phyloP scores from a whole-genome alignment of 2,113 vertebrate genomes.

The Riparia riparia region DNA sequence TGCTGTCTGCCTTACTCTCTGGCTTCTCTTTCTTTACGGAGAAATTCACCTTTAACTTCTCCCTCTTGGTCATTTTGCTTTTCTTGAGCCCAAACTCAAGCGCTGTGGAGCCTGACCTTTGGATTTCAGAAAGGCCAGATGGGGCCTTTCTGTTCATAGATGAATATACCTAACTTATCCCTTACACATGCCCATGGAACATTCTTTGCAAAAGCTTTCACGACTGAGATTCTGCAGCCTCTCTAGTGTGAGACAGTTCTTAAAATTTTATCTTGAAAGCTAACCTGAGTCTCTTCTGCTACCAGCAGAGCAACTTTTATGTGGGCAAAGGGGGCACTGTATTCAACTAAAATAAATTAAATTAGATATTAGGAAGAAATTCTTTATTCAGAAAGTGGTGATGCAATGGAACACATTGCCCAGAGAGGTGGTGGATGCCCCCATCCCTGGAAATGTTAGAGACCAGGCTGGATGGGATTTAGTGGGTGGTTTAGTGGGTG shows the following conservation, averaged over 20 bases:
- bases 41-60: background rate
- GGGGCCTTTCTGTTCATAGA: background rate
- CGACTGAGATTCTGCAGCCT: background rate
- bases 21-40: background rate
- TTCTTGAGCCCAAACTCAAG: background rate
- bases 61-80: background rate
- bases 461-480: background rate
- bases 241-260: background rate
- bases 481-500: background rate
- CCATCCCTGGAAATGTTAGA: background rate
- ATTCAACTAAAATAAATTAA: background rate
- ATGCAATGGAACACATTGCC: background rate
- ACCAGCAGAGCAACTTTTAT: background rate
- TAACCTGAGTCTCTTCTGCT: background rate
- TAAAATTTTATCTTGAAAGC: background rate
- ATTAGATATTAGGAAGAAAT: background rate
- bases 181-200: background rate
- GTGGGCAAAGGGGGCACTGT: background rate
- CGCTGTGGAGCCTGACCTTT: rapidly evolving
- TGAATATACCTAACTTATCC: background rate
- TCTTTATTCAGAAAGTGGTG: background rate
- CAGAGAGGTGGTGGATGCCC: background rate
- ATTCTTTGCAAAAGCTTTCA: background rate
- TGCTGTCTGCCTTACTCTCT: background rate
- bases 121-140: background rate